phyloP scores from a whole-genome alignment of 2,797 vertebrate genomes.

The Pangasius sanitwongsei region DNA sequence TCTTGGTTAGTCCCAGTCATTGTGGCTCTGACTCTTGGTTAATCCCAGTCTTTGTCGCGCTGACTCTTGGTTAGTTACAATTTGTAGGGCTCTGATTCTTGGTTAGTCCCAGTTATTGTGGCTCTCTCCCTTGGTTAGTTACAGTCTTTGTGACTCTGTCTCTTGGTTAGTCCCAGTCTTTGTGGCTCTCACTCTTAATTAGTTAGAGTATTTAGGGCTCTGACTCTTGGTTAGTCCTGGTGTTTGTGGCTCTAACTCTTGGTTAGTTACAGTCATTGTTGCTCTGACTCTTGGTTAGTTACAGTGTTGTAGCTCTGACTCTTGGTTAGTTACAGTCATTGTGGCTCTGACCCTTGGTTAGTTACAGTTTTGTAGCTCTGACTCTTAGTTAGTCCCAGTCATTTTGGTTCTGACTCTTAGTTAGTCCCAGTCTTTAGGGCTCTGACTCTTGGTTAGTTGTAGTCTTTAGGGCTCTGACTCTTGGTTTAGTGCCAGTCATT shows the following conservation, averaged over 20 bases:
- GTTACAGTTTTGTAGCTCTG: neutral
- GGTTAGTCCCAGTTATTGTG: too few relatives aligned
- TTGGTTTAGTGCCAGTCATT: neutral
- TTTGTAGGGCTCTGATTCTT: neutral
- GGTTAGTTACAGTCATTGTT: fast-evolving
- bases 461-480: neutral
- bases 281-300: neutral
- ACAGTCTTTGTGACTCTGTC: neutral
- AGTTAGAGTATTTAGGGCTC: fast-evolving
- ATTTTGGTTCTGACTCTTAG: neutral
- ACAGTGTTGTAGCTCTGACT: neutral
- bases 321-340: neutral
- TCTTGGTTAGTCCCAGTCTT: neutral
- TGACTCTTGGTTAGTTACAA: too few relatives aligned
- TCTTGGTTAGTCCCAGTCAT: too few relatives aligned
- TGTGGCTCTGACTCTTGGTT: too few relatives aligned
- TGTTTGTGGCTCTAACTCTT: neutral
- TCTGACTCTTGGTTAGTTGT: neutral
- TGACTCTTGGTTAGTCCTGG: neutral
- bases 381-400: neutral
- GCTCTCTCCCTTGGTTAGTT: neutral
- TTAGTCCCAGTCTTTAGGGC: neutral
- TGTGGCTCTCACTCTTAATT: neutral
- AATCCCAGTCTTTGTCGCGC: too few relatives aligned
- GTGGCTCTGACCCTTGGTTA: neutral